Conservation (phyloP, 2,888 invertebrate species). For the Tetropium fuscum region DNA sequence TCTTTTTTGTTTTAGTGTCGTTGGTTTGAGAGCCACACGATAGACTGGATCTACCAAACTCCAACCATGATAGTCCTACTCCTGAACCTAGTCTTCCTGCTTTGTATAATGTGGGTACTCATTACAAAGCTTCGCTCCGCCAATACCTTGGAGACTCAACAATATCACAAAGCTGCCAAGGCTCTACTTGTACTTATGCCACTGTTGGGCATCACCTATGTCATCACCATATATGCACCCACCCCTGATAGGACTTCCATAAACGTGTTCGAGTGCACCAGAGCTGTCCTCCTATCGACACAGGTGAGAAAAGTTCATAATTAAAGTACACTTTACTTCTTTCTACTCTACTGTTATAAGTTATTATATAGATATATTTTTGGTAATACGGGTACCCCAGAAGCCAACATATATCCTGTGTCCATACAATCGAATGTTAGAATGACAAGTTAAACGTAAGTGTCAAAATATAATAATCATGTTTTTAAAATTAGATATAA, state of each 20-base stretch:
- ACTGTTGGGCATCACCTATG: slow-evolving; percentile 92
- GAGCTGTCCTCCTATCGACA: slow-evolving; percentile 88
- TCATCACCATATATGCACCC: slow-evolving; percentile 86
- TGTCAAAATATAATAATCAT: too few relatives aligned
- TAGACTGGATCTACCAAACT: slow-evolving; percentile 90
- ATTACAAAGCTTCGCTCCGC: slow-evolving; percentile 94
- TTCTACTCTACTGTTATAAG: too few relatives aligned
- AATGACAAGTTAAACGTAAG: too few relatives aligned
- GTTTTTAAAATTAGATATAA: too few relatives aligned
- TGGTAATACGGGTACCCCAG: too few relatives aligned
- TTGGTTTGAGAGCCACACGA: slow-evolving; percentile 84
- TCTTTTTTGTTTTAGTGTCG: slow-evolving; percentile 71
- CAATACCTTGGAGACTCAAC: slow-evolving; percentile 90
- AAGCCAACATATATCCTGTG: too few relatives aligned
- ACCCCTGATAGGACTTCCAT: slow-evolving; percentile 81
- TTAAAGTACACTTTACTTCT: not conserved
- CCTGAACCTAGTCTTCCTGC: slow-evolving; percentile 84
- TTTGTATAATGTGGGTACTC: slow-evolving; percentile 92
- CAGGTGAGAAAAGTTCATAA: slow-evolving; percentile 75
- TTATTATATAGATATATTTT: too few relatives aligned
- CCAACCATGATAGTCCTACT: slow-evolving; percentile 86
- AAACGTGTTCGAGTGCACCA: slow-evolving; percentile 80
- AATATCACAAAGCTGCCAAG: slow-evolving; percentile 91
- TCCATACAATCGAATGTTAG: too few relatives aligned
- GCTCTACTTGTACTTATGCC: slow-evolving; percentile 93